phyloP scores from a whole-genome alignment of 2,113 vertebrate genomes.

The Paradisaea rubra region DNA sequence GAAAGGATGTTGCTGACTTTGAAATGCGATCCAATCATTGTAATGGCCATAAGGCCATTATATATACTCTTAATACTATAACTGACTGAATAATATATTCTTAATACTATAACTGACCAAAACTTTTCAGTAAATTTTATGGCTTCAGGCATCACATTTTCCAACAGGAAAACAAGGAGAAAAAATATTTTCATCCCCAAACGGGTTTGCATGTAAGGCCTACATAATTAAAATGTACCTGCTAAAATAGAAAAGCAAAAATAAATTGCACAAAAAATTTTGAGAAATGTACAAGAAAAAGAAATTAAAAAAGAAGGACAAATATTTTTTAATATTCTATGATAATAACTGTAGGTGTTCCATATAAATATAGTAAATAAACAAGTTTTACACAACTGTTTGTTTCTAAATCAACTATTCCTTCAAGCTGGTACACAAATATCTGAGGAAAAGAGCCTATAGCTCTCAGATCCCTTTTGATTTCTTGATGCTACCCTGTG shows the following conservation, averaged over 20 bases:
- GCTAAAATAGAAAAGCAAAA: not conserved
- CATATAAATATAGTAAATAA: not conserved
- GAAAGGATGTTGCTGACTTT: not conserved
- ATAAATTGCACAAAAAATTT: not conserved
- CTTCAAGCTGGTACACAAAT: not conserved
- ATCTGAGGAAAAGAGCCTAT: not conserved
- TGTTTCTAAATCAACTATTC: not conserved
- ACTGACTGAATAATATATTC: not conserved
- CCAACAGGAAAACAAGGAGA: not conserved
- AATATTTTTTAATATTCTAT: not conserved
- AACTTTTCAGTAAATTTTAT: not conserved
- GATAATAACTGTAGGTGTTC: not conserved
- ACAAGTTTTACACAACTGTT: not conserved
- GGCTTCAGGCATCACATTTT: not conserved
- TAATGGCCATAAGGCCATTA: not conserved
- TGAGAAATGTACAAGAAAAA: not conserved
- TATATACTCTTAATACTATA: not conserved
- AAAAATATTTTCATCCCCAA: not conserved
- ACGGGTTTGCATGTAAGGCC: not conserved
- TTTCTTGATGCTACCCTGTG: not conserved
- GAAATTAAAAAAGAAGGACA: not conserved
- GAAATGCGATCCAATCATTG: not conserved
- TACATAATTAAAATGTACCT: not conserved
- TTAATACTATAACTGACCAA: not conserved
- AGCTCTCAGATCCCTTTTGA: not conserved